These are phyloP conservation scores for Sciurus niger DNA, from an alignment of 2,113 vertebrate species.

Conservation along the genomic window DNA sequence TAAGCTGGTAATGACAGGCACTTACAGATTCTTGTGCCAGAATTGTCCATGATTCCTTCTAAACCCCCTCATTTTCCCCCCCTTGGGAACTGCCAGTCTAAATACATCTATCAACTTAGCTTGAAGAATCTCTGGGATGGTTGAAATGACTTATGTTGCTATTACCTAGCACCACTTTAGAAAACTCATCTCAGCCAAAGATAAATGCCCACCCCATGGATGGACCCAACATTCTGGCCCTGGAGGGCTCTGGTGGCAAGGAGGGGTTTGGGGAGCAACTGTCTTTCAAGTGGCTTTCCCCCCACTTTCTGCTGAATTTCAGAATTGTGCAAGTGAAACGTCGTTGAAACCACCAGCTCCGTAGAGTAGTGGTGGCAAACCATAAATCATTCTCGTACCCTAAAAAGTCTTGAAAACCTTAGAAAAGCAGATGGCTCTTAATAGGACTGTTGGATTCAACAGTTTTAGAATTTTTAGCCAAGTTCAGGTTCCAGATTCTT, in stretches of 20 bases:
- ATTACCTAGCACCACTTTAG: background rate
- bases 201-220: background rate
- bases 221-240: background rate
- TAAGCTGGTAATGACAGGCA: background rate
- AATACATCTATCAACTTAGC: background rate
- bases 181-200: background rate
- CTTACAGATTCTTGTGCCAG: background rate
- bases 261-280: background rate
- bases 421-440: background rate
- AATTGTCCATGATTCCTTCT: no score
- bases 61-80: background rate
- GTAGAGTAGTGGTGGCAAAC: background rate
- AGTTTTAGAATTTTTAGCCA: background rate
- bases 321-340: constrained; percentile 42
- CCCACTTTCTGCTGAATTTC: constrained; percentile 6
- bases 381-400: constrained; percentile 58
- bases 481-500: constrained; percentile 12
- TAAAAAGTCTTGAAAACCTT: background rate
- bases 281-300: constrained; percentile 35
- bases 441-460: background rate
- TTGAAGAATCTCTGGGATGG: background rate
- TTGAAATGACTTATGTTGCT: background rate
- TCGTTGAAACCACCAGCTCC: constrained; percentile 18
- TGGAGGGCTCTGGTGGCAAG: background rate
- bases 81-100: background rate